A percentile compares a stretch with the other conserved stretches of the same genome.
Conservation (phyloP, 92 coral and sea anemone genomes). For the Virgularia gustaviana region DNA sequence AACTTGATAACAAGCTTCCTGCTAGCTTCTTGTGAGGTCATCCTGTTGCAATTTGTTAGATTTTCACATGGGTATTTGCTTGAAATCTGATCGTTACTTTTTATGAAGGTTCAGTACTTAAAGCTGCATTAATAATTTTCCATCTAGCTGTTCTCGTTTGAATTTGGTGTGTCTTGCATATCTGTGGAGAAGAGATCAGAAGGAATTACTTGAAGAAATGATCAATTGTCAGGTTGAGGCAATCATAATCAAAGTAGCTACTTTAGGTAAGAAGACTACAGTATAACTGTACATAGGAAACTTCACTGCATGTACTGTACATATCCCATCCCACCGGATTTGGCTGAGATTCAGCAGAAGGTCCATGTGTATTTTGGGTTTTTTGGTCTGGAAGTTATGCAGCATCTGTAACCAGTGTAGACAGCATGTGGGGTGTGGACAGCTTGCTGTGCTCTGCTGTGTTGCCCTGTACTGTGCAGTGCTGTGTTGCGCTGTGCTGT, state of each 20-base stretch:
- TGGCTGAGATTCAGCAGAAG: too few relatives aligned
- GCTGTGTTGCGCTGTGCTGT: too few relatives aligned
- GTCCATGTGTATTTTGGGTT: too few relatives aligned
- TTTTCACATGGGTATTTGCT: background rate
- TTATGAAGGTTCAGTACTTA: background rate
- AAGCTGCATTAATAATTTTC: background rate
- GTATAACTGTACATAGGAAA: background rate
- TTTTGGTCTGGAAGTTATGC: background rate
- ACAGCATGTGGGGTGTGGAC: too few relatives aligned
- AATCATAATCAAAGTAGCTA: slow-evolving; percentile 85
- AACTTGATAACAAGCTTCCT: too few relatives aligned
- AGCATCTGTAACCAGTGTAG: too few relatives aligned
- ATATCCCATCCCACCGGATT: too few relatives aligned
- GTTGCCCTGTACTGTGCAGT: too few relatives aligned
- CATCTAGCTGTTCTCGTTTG: slow-evolving; percentile 69
- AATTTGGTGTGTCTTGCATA: slow-evolving; percentile 73
- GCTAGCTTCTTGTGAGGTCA: too few relatives aligned
- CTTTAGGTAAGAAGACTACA: slow-evolving; percentile 60
- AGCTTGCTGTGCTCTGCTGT: too few relatives aligned
- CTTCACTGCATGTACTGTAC: background rate
- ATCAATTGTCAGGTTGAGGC: slow-evolving; percentile 74
- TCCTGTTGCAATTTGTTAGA: too few relatives aligned
- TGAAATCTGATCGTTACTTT: too few relatives aligned
- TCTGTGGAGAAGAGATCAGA: slow-evolving; percentile 91
- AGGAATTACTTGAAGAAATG: slow-evolving; percentile 76